Conservation (phyloP, 2,797 vertebrate genomes). For the Danio choprae region DNA sequence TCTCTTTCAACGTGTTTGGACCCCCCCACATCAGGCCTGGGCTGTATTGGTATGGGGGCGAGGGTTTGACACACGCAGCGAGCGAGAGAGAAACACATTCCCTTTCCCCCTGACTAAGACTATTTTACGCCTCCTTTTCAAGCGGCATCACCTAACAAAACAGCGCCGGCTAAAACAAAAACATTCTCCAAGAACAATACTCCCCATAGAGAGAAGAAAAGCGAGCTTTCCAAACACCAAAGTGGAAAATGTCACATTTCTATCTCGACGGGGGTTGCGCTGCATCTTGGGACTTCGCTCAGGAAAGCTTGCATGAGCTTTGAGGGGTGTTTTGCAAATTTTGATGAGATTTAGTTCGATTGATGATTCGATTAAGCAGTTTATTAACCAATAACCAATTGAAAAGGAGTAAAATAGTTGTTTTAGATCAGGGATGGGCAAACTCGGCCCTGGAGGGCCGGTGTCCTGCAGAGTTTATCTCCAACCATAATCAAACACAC, state of each 20-base stretch:
- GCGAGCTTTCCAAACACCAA: slow-evolving; percentile 50
- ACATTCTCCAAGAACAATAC: slow-evolving; percentile 65
- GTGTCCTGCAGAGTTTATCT: no score
- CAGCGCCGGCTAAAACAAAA: slow-evolving; percentile 76
- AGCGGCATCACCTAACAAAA: slow-evolving; percentile 68
- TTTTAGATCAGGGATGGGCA: no score
- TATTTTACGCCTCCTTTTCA: slow-evolving; percentile 81
- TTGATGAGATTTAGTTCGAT: background rate
- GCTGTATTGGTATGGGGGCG: slow-evolving; percentile 74
- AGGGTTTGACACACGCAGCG: slow-evolving; percentile 68
- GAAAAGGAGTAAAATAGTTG: background rate
- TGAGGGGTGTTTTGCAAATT: slow-evolving; percentile 13
- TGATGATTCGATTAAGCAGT: background rate
- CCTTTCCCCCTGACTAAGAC: slow-evolving; percentile 72
- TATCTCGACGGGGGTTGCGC: slow-evolving; percentile 29
- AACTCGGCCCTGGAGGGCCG: no score
- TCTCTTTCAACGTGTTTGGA: slow-evolving; percentile 73
- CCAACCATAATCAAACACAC: background rate
- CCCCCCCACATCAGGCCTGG: slow-evolving; percentile 77
- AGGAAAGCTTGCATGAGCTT: slow-evolving; percentile 29
- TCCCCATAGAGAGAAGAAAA: slow-evolving; percentile 60
- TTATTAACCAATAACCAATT: background rate
- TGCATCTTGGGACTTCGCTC: slow-evolving; percentile 54
- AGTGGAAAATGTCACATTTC: slow-evolving; percentile 40
- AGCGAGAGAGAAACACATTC: slow-evolving; percentile 65